Evolutionary conservation across 35 echinoderm and acorn worm genomes (phyloP), one percentile per base, ranked within the genome.

Genomic region (Apostichopus japonicus): DNA sequence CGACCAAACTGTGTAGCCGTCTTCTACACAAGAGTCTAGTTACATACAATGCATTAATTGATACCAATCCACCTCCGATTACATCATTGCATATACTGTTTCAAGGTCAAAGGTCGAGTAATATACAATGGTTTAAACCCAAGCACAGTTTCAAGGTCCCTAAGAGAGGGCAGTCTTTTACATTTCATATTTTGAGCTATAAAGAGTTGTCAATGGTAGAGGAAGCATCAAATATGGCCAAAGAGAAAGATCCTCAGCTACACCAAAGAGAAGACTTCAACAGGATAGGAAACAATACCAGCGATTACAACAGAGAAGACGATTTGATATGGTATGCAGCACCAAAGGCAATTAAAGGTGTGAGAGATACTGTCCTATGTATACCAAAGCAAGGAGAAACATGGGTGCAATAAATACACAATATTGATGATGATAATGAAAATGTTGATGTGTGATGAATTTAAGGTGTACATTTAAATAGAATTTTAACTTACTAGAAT

Each of bases 281-380:
- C 17, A 75, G 71, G 7, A 19, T 19, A 19, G 17, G 6, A n/a
- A 75, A n/a, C 71, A 67, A 67, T 9, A 67, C 11, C 63, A 67
- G 19, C 63, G 11, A 19, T 67, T 11, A 67, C 11, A 67, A 0
- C 11, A 19, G 11, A 67, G 17, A n/a, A 54, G 91, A 93, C 6
- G 95, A 93, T 58, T 90, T 83, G 24, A 90, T 96, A 44, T 96
- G 95, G 95, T 96, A 84, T 91, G 65, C 75, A 77, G 92, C 95
- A 57, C 95, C 95, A 62, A 55, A 88, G 10, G 22, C 76, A 13
- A 93, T 96, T 51, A 96, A 93, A 61, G 95, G 95, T 71, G 65
- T 96, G n/a, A 88, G 86, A 87, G 87, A 93, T 62, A 77, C 59
- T 5, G 79, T 90, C 17, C 65, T 72, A 33, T 78, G 73, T 80